Percentiles rank a stretch among this genome's conserved stretches.
These are phyloP conservation scores for Gila orcuttii DNA, from an alignment of 2,113 vertebrate species.

Conservation along the genomic window DNA sequence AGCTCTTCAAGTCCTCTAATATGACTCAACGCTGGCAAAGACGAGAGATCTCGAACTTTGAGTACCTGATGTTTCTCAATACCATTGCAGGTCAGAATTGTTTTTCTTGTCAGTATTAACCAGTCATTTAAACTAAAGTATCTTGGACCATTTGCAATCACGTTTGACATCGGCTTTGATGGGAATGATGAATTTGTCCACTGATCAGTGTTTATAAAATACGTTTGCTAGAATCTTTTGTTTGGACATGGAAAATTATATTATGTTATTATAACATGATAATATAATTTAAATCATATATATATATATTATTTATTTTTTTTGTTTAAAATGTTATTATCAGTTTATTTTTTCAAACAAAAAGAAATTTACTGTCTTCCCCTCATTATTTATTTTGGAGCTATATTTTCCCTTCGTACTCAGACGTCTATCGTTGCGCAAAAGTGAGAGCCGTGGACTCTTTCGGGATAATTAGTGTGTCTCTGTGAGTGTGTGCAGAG, in stretches of 20 bases:
- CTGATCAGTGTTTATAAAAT: too few relatives aligned
- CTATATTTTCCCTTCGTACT: slow-evolving; percentile 21
- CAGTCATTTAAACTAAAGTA: neutral
- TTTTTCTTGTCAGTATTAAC: neutral
- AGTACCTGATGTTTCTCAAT: slow-evolving; percentile 99
- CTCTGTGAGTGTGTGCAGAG: slow-evolving; percentile 54
- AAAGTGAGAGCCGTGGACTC: slow-evolving; percentile 59
- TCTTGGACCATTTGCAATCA: neutral
- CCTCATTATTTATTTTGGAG: slow-evolving; percentile 51
- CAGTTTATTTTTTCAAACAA: neutral
- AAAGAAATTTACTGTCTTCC: neutral
- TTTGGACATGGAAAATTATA: neutral
- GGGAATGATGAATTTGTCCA: too few relatives aligned
- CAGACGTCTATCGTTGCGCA: neutral
- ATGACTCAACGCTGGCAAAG: slow-evolving; percentile 99
- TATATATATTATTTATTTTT: too few relatives aligned
- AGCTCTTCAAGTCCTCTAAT: slow-evolving; percentile 99
- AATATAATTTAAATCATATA: too few relatives aligned
- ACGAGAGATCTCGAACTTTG: slow-evolving; percentile 98
- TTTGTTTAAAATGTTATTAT: neutral
- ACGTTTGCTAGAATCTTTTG: neutral
- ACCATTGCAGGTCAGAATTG: slow-evolving; percentile 90
- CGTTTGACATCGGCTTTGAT: neutral
- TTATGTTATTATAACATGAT: too few relatives aligned
- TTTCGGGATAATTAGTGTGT: slow-evolving; percentile 73